Evolutionary conservation across 2,797 vertebrate genomes (phyloP), one percentile per base, ranked within the genome.

Genomic region (Meda fulgida): DNA sequence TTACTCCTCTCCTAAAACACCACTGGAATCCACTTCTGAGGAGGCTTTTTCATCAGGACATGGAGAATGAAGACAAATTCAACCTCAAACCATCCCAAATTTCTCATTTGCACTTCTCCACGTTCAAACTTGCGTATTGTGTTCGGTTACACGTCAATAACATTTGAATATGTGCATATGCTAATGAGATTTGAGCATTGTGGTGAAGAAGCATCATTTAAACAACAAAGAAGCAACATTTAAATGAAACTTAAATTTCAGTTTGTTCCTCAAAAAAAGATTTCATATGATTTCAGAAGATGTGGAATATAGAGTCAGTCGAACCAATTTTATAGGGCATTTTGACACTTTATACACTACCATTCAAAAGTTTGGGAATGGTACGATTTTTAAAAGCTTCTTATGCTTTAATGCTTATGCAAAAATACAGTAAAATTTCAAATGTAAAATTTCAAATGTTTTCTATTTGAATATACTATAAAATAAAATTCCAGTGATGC

Each of bases 141-240:
- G 40, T 72, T 72, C 7, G 0, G 40, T 72, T 26, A 29, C n/a
- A 46, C 14, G 1, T 51, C 71, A 21, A 1, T 31, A 26, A 7
- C 60, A 65, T 65, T 75, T 53, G 19, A 53, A 34, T 53, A 23
- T 53, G 46, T 75, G 72, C 46, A 53, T 34, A 51, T 53, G 70
- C 14, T 46, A 72, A 72, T 72, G 14, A 18, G 29, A 75, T 73
- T 73, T 51, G 18, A 73, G 26, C 2, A 72, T 10, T 72, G 26
- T 10, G 70, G n/a, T 72, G 26, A 72, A 11, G 13, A 43, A 43
- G 40, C 14, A 48, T 13, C 14, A 48, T 48, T 48, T 48, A 48
- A 48, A 48, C 46, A 48, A 16, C 46, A 48, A 48, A 48, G 14
- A 43, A 43, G 11, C 40, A 71, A 70, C 3, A 2, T n/a, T 43